Evolutionary conservation across 2,888 invertebrate genomes (phyloP), one percentile per base, ranked within the genome.

Genomic region (Tethea ocularis): DNA sequence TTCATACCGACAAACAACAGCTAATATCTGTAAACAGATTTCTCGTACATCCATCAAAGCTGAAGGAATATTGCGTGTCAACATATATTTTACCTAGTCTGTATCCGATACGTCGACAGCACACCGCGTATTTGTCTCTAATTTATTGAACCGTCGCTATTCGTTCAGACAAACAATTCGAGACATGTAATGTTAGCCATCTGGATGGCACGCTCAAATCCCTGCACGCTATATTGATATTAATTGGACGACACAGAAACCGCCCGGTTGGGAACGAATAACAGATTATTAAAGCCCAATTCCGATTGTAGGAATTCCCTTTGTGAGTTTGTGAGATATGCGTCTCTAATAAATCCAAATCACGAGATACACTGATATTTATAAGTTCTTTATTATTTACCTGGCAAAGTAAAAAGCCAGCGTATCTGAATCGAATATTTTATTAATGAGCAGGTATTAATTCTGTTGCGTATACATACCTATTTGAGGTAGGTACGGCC

Each of bases 171-270:
- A 61, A 61, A 57, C 59, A 61, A 52, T 51, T 36, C 52, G 51
- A 53, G n/a, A 67, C 56, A 62, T 60, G 65, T 67, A 65, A 68
- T 64, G 65, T 61, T 62, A 66, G 63, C 67, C 68, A 71, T 65
- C 61, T 70, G 73, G 67, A 71, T 60, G 75, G 76, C 70, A 77
- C 75, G 74, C 70, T 76, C 73, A 75, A 78, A 82, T 83, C 83
- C 76, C 72, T 68, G 71, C 75, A 61, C 73, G 73, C 69, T 80
- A 80, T 83, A 87, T 84, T 87, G 85, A 86, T 88, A 88, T 86
- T 88, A 90, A 87, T 88, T 87, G 84, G 80, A 78, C 74, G 79
- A 82, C 80, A 82, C 75, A 79, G 76, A 78, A 71, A 76, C 73
- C 73, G 72, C 71, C 33, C 78, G 71, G 64, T 74, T 69, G 72